These are phyloP conservation scores for Sebastes minor DNA, from an alignment of 2,797 vertebrate genomes.

Conservation along the genomic window DNA sequence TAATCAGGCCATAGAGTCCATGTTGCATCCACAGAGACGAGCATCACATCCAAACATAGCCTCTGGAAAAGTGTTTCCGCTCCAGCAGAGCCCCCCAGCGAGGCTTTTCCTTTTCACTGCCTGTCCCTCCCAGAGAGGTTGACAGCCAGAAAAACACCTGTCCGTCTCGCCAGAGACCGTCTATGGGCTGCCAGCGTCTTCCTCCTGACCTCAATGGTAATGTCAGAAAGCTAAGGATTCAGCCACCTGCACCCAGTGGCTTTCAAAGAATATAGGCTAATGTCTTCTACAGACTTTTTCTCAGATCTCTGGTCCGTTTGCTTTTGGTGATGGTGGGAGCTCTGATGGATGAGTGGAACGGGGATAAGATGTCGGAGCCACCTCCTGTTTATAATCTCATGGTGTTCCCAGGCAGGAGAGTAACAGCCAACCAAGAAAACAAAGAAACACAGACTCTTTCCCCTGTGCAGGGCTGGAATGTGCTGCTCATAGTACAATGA, in stretches of 20 bases:
- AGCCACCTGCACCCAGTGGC: constrained; percentile 13
- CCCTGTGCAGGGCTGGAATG: constrained; percentile 35
- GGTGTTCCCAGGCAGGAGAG: constrained; percentile 69
- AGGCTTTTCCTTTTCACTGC: constrained; percentile 59
- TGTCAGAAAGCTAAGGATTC: constrained; percentile 16
- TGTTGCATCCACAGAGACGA: constrained; percentile 69
- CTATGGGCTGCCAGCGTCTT: constrained; percentile 30
- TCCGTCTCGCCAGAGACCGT: constrained; percentile 28
- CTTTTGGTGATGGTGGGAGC: constrained; percentile 39
- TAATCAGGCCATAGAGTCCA: constrained; percentile 72
- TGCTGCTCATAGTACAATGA: constrained; percentile 28
- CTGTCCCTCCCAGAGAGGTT: constrained; percentile 45
- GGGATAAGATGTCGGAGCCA: constrained; percentile 57
- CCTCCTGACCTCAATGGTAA: constrained; percentile 20
- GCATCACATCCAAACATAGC: constrained; percentile 73
- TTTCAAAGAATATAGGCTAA: constrained; percentile 22
- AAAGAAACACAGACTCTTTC: constrained; percentile 51
- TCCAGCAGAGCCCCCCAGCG: constrained; percentile 47
- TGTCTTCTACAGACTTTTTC: constrained; percentile 28
- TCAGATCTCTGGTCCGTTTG: constrained; percentile 42
- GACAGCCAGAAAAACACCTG: constrained; percentile 61
- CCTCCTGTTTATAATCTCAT: constrained; percentile 69
- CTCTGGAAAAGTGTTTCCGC: constrained; percentile 50
- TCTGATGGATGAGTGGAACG: constrained; percentile 59
- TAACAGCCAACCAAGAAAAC: constrained; percentile 51